Evolutionary conservation across 2,888 invertebrate genomes (phyloP).

Genomic region (Phyllotreta striolata): DNA sequence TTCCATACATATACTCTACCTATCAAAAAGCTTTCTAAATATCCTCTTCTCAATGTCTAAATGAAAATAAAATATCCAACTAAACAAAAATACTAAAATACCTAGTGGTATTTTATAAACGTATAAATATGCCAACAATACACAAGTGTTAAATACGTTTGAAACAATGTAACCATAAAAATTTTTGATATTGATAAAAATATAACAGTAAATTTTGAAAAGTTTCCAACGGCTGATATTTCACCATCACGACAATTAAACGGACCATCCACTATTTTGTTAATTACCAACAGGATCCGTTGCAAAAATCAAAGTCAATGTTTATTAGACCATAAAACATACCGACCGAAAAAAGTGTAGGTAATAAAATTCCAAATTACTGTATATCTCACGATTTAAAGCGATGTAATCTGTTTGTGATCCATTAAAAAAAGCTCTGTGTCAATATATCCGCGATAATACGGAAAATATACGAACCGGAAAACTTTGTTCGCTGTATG

Average conservation of each 20-base stretch:
- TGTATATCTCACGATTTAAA: slow-evolving; percentile 35
- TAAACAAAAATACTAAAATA: too few species aligned
- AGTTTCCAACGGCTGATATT: background rate
- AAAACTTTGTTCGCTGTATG: slow-evolving; percentile 23
- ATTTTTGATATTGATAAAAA: background rate
- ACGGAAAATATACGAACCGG: slow-evolving; percentile 27
- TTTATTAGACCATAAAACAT: slow-evolving; percentile 27
- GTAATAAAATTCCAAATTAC: slow-evolving; percentile 34
- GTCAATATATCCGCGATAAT: slow-evolving; percentile 35
- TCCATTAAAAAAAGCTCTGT: slow-evolving; percentile 35
- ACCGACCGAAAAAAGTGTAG: slow-evolving; percentile 27
- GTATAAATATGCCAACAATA: too few species aligned
- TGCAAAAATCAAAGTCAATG: slow-evolving; percentile 23
- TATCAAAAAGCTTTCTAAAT: slow-evolving; percentile 3
- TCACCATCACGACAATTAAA: slow-evolving; percentile 1
- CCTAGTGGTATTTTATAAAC: too few species aligned
- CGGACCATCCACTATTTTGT: slow-evolving; percentile 9
- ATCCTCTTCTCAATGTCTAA: too few species aligned
- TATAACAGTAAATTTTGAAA: slow-evolving; percentile 1
- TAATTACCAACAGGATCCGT: slow-evolving; percentile 11
- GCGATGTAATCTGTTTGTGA: slow-evolving; percentile 34
- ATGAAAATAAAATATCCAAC: too few species aligned
- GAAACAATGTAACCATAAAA: too few species aligned
- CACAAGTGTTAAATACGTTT: too few species aligned
- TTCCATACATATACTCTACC: background rate